Conservation (phyloP, 2,113 vertebrate species). For the Electrona antarctica region DNA sequence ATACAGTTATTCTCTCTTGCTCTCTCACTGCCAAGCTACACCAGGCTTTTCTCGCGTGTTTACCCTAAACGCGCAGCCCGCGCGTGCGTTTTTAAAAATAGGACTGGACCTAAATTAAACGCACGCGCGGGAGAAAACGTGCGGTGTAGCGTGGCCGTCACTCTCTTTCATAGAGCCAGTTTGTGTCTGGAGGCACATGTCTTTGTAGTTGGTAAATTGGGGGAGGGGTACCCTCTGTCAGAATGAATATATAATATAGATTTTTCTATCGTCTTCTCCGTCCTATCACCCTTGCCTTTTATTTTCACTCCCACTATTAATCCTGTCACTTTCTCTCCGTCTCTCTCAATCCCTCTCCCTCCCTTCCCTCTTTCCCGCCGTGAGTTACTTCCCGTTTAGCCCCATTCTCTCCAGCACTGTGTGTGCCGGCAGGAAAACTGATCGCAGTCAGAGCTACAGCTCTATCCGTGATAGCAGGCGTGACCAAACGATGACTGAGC, state of each 20-base stretch:
- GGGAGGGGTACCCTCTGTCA: no score
- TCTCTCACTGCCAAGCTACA: no score
- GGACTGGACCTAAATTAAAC: no score
- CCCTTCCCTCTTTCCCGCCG: slow-evolving; percentile 9
- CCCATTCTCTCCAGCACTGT: slow-evolving; percentile 71
- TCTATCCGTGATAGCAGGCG: slow-evolving; percentile 16
- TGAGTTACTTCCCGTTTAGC: slow-evolving; percentile 73
- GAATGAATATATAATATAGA: not conserved
- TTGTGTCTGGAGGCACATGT: no score
- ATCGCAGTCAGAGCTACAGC: slow-evolving; percentile 49
- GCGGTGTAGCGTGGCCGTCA: no score
- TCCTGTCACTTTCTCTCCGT: slow-evolving; percentile 20
- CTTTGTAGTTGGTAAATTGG: no score
- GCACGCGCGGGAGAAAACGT: no score
- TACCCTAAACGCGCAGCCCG: no score
- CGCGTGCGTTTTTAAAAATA: no score
- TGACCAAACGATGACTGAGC: slow-evolving; percentile 43
- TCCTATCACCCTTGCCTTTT: not conserved
- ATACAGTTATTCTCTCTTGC: not conserved
- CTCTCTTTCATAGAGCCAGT: not conserved
- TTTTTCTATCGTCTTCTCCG: not conserved
- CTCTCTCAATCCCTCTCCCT: slow-evolving; percentile 19
- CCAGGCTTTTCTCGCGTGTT: no score
- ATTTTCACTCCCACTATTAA: slow-evolving; percentile 32
- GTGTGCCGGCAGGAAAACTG: slow-evolving; percentile 64